Evolutionary conservation across 2,888 invertebrate genomes (phyloP), one percentile per base, ranked within the genome.

Genomic region (Steinernema scapterisci): DNA sequence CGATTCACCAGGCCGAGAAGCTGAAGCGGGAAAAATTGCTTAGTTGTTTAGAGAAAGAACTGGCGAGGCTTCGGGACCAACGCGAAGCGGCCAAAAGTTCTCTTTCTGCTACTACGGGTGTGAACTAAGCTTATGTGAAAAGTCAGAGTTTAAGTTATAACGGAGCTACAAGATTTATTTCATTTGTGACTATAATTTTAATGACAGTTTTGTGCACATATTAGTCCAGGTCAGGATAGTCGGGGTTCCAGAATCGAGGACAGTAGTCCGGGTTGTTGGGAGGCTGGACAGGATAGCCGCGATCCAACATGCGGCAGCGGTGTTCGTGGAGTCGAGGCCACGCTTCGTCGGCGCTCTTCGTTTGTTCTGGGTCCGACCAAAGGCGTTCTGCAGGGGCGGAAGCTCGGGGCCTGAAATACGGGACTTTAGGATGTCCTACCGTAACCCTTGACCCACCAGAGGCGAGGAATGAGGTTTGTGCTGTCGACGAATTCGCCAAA

Each of bases 301-400:
- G 88, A 86, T 87, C 85, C 76, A 92, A 90, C 91, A 93, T 91
- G 63, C 93, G 89, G 86, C 93, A 94, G 19, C 93, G 91, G 75
- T 90, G 89, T 85, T 93, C 93, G 85, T 93, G 92, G 46, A 94
- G 87, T 77, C 93, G 89, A 72, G 89, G 87, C 45, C 89, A 88
- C 0, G 92, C 92, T n/a, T 89, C 87, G 0, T 85, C 81, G 0
- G 88, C 81, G 77, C 89, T 88, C 56, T 82, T 89, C 77, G 86
- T 87, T 38, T 80, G 77, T 80, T 77, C 89, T 83, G 84, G 89
- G 7, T 88, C 83, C 23, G 92, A 92, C 95, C 95, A 95, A 0
- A 95, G 90, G 78, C 92, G 91, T 89, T 96, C 95, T 0, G 94
- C 95, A 0, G 92, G 91, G 0, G 94, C 94, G 75, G 92, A 92